phyloP scores from a whole-genome alignment of 2,797 vertebrate species.

The Fistularia tabacaria region DNA sequence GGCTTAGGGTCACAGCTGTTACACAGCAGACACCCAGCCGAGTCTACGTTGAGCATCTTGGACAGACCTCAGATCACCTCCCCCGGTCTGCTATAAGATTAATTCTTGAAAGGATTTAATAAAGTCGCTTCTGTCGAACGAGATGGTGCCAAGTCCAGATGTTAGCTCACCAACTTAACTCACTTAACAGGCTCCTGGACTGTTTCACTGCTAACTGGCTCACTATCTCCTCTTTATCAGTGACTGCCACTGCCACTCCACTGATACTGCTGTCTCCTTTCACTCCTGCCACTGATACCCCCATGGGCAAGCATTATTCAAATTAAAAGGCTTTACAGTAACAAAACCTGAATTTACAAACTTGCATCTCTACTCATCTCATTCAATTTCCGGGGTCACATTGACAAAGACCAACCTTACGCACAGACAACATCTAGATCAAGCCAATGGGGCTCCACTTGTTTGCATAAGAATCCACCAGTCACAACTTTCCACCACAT shows the following conservation, averaged over 20 bases:
- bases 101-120: neutral
- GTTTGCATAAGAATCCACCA: neutral
- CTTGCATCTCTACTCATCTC: neutral
- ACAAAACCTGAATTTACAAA: too few relatives aligned
- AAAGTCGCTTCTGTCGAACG: neutral
- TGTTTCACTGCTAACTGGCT: neutral
- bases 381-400: neutral
- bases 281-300: too few relatives aligned
- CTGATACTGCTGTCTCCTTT: neutral
- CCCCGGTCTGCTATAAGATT: constrained; percentile 2
- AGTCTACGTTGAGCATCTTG: constrained; percentile 29
- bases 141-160: constrained; percentile 13
- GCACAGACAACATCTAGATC: neutral
- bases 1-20: constrained; percentile 37
- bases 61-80: constrained; percentile 18
- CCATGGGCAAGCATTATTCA: too few relatives aligned
- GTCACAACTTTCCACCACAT: constrained; percentile 10
- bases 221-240: constrained; percentile 10
- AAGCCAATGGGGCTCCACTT: neutral
- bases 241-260: neutral
- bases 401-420: neutral
- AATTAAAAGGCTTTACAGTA: too few relatives aligned
- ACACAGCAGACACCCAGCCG: constrained; percentile 23
- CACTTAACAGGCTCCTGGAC: neutral
- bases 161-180: constrained; percentile 7